Base-by-base conservation (phyloP, 2,888 invertebrate species). In the Eilema sororculum region DNA sequence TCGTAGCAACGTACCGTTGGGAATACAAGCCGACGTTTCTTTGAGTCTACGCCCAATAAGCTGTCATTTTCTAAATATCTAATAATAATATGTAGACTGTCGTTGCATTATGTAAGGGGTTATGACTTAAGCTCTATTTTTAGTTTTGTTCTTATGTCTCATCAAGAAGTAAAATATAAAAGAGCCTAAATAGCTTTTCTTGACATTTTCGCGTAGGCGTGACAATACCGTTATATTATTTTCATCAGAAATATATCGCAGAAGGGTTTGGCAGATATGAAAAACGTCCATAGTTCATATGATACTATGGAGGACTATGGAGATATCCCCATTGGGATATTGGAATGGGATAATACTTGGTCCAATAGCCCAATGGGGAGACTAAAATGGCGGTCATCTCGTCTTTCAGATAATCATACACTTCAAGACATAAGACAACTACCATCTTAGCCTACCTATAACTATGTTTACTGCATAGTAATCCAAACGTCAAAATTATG, bases 41-140 rank as follows among this genome's bases (percentile, higher is more conserved):
- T 89, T 84, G 79, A 89, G 86, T 84, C 67, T 78, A 79, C 84
- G 84, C 87, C 89, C 90, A 90, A 90, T 89, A 86, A 90, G 90
- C 86, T 89, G 89, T 89, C 91, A 88, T 87, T 85, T 85, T 86
- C 83, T 84, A 83, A 89, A 88, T 83, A 83, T 78, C 83, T 84
- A 82, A 84, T 86, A 82, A 28, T 25, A 30, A 46, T 67, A 52
- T 46, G 52, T n/a, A 46, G 16, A n/a, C 28, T 46, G n/a, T 10
- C 13, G n/a, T n/a, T 13, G 6, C 52, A 13, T 52, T 52, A 64
- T 52, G n/a, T 28, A 28, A 13, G 12, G 13, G 22, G 10, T 22
- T 64, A n/a, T 52, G n/a, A 16, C 46, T 30, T 13, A 64, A 52
- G 28, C 6, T 63, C 20, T 46, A 13, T 58, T 12, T 58, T 52